phyloP scores from a whole-genome alignment of 2,888 invertebrate genomes.

The Seira musarum region DNA sequence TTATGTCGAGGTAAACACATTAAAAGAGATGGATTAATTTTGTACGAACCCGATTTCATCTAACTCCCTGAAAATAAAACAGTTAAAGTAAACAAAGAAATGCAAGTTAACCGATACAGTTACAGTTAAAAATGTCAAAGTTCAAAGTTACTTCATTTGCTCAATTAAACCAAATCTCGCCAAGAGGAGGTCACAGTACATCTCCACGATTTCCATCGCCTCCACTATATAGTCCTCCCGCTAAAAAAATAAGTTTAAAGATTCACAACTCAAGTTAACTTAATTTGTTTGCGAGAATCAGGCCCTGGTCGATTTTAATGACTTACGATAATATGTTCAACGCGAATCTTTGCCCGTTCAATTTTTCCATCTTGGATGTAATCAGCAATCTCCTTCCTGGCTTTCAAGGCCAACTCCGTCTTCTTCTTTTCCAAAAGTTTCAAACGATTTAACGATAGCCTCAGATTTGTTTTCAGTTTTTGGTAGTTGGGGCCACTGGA shows the following conservation, averaged over 20 bases:
- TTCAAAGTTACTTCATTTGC: slow-evolving; percentile 92
- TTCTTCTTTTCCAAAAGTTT: slow-evolving; percentile 98
- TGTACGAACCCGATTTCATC: too few species aligned
- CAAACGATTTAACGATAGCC: slow-evolving; percentile 92
- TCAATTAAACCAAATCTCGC: slow-evolving; percentile 97
- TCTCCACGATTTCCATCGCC: slow-evolving; percentile 99
- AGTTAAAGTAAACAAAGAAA: slow-evolving; percentile 35
- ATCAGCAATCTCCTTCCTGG: slow-evolving; percentile 97
- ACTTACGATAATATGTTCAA: slow-evolving; percentile 91
- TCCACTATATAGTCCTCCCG: slow-evolving; percentile 99
- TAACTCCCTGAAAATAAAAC: slow-evolving; percentile 77
- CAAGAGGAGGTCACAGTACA: slow-evolving; percentile 97
- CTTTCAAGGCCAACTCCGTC: slow-evolving; percentile 95
- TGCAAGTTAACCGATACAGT: slow-evolving; percentile 18
- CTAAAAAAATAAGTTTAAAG: too few species aligned
- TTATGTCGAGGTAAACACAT: too few species aligned
- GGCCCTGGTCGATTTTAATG: too few species aligned
- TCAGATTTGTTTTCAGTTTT: slow-evolving; percentile 97
- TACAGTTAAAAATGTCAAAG: too few species aligned
- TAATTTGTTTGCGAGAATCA: too few species aligned
- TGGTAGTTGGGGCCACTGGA: slow-evolving; percentile 91
- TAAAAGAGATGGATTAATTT: too few species aligned
- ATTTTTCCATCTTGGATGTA: slow-evolving; percentile 89
- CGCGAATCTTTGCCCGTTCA: slow-evolving; percentile 95
- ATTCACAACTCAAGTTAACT: too few species aligned